Evolutionary conservation across 2,113 vertebrate species (phyloP).

Genomic region (Seriola quinqueradiata): DNA sequence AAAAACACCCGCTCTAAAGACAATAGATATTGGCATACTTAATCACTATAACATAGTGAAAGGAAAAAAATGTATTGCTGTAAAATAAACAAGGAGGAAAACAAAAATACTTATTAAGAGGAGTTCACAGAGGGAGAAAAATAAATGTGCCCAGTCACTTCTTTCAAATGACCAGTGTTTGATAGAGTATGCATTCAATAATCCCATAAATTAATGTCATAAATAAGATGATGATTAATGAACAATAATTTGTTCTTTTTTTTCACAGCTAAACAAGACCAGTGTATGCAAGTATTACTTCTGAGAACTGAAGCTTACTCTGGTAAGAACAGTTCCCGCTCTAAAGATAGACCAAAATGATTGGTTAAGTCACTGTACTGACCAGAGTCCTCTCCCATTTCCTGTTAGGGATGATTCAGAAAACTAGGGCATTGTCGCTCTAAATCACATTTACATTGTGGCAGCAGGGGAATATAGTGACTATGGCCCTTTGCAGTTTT

Average conservation of each 20-base stretch:
- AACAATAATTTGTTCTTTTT: constrained; percentile 78
- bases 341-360: constrained; percentile 58
- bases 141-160: constrained; percentile 67
- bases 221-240: constrained; percentile 80
- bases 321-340: constrained; percentile 57
- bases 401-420: constrained; percentile 60
- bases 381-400: constrained; percentile 65
- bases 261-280: constrained; percentile 82
- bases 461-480: constrained; percentile 42
- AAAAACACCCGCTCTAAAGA: constrained; percentile 66
- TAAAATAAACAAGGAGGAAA: constrained; percentile 65
- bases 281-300: constrained; percentile 75
- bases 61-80: constrained; percentile 68
- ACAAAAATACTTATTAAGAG: constrained; percentile 61
- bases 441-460: constrained; percentile 43
- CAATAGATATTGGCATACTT: constrained; percentile 75
- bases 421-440: constrained; percentile 55
- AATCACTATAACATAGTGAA: constrained; percentile 66
- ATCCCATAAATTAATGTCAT: constrained; percentile 82
- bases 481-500: constrained; percentile 52
- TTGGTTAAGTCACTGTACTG: constrained; percentile 58
- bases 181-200: constrained; percentile 67
- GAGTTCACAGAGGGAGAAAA: constrained; percentile 65
- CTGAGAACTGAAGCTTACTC: constrained; percentile 62
- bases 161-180: constrained; percentile 69